These are phyloP conservation scores for Gastrophysa polygoni DNA, from an alignment of 2,888 invertebrate genomes.

Conservation along the genomic window DNA sequence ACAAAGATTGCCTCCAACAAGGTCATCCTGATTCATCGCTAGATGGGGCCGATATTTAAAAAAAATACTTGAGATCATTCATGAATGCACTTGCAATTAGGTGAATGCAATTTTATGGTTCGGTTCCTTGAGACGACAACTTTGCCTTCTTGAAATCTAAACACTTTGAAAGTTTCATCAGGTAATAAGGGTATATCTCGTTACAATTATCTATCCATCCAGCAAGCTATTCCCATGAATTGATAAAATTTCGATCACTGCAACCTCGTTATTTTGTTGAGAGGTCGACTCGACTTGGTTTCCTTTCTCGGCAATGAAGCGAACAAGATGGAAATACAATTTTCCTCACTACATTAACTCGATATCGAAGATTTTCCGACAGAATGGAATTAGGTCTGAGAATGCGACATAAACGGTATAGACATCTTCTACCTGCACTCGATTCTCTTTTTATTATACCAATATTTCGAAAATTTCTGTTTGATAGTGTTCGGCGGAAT, in stretches of 20 bases:
- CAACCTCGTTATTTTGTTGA: slow-evolving; percentile 38
- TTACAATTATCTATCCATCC: background rate
- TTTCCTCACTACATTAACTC: slow-evolving; percentile 48
- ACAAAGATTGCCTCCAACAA: too few relatives aligned
- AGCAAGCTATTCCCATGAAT: slow-evolving; percentile 3
- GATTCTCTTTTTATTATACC: background rate
- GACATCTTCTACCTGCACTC: slow-evolving; percentile 19
- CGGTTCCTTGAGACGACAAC: too few relatives aligned
- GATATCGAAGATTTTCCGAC: slow-evolving; percentile 44
- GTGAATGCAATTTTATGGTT: too few relatives aligned
- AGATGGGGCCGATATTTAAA: too few relatives aligned
- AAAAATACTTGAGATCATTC: too few relatives aligned
- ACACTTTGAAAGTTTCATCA: background rate
- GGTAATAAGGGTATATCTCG: background rate
- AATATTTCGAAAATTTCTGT: too few relatives aligned
- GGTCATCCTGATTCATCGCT: too few relatives aligned
- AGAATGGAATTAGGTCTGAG: slow-evolving; percentile 7
- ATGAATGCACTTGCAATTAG: too few relatives aligned
- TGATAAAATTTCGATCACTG: slow-evolving; percentile 35
- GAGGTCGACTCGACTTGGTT: slow-evolving; percentile 43
- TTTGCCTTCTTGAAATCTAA: background rate
- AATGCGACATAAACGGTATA: slow-evolving; percentile 8
- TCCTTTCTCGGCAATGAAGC: slow-evolving; percentile 44
- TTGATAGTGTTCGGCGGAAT: too few relatives aligned
- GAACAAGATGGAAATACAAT: slow-evolving; percentile 47